Conservation (phyloP, 1,140 invertebrate species). For the Ephestia elutella region DNA sequence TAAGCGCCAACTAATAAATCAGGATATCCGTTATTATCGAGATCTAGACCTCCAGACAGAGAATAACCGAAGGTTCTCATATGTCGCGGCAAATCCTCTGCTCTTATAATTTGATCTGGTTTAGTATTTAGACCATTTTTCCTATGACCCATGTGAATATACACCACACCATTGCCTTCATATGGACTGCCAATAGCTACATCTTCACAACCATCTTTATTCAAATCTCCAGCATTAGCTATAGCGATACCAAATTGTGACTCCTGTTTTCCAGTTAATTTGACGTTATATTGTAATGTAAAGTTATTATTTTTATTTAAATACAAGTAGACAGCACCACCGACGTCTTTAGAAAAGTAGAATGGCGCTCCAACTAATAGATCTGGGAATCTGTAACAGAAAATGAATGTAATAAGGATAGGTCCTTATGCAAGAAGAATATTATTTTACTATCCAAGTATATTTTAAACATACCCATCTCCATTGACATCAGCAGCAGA, state of each 20-base stretch:
- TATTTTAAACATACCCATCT: conserved; percentile 79
- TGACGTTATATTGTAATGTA: conserved; percentile 73
- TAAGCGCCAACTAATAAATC: conserved; percentile 93
- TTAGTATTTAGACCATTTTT: conserved; percentile 81
- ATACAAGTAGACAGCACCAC: conserved; percentile 94
- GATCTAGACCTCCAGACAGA: conserved; percentile 89
- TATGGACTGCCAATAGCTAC: conserved; percentile 94
- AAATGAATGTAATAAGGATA: neutral
- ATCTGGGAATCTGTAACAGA: conserved; percentile 81
- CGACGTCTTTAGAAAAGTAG: conserved; percentile 86
- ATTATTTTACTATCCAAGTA: neutral
- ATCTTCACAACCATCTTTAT: conserved; percentile 92
- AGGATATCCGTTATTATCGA: conserved; percentile 94
- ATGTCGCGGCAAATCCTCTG: conserved; percentile 58
- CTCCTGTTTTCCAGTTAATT: conserved; percentile 81
- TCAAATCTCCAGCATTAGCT: conserved; percentile 90
- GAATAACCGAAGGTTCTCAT: conserved; percentile 91
- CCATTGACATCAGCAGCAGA: conserved; percentile 89
- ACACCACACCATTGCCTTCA: conserved; percentile 88
- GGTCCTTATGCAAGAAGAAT: neutral
- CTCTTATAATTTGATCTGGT: conserved; percentile 80
- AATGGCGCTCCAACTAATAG: conserved; percentile 93
- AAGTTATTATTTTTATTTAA: conserved; percentile 77
- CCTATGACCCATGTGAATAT: conserved; percentile 88
- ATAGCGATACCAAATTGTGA: conserved; percentile 92